A percentile compares a stretch with the other conserved stretches of the same genome.
Evolutionary conservation across 2,797 vertebrate genomes (phyloP).

Genomic region (Numenius phaeopus): DNA sequence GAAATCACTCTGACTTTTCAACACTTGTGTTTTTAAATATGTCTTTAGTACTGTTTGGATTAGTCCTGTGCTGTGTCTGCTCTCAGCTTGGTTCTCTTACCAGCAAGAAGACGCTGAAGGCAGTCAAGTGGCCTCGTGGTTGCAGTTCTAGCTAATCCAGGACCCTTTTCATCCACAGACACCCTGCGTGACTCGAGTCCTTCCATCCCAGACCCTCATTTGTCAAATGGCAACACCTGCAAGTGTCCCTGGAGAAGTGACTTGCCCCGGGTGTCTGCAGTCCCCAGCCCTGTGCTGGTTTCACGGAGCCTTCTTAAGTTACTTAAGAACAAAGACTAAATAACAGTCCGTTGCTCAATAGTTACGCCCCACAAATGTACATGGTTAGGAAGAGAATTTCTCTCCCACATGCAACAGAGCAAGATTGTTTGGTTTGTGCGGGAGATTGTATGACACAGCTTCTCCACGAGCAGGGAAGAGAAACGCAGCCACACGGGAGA

Average conservation of each 20-base stretch:
- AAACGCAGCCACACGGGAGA: not conserved
- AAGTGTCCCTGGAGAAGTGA: not conserved
- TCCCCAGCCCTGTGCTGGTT: not conserved
- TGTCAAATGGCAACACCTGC: not conserved
- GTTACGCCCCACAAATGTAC: not conserved
- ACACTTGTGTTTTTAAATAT: not conserved
- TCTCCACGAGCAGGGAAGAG: not conserved
- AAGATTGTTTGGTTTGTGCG: not conserved
- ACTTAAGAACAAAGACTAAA: not conserved
- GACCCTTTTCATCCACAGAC: not conserved
- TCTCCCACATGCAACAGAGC: not conserved
- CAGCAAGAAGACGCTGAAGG: not conserved
- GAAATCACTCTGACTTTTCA: not conserved
- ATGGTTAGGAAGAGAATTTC: not conserved
- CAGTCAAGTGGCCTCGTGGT: not conserved
- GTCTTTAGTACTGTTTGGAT: not conserved
- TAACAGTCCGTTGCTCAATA: not conserved
- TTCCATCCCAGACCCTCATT: not conserved
- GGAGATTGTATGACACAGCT: not conserved
- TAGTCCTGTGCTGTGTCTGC: not conserved
- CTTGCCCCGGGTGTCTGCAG: not conserved
- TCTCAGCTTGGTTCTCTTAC: not conserved
- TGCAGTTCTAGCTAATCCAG: not conserved
- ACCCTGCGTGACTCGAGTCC: not conserved
- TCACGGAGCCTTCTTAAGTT: not conserved